Base-by-base conservation (phyloP, 2,797 vertebrate species). In the Echiichthys vipera region DNA sequence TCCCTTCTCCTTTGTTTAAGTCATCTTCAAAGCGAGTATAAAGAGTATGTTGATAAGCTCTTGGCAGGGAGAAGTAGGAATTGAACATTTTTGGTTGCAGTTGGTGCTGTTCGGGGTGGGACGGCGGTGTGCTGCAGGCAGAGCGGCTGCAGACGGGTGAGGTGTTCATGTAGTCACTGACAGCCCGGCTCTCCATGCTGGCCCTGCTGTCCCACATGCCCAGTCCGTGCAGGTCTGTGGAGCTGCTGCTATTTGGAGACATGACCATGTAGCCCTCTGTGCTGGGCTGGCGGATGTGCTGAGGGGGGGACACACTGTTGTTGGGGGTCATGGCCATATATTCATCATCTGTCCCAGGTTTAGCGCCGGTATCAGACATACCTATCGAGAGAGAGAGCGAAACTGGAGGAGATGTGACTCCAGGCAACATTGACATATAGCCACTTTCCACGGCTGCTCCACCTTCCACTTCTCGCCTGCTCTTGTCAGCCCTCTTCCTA, bases 161-260 rank as follows among this genome's bases (percentile, higher is more conserved):
- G 93, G 96, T 94, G 90, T 95, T 95, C 93, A 96, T 91, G 56
- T 97, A 96, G 80, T 96, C 95, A 0, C 93, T 87, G 51, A 82
- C 83, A 4, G 84, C 86, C 36, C 88, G 89, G 83, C 92, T 91
- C 81, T 95, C 94, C 83, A 92, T 71, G 77, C 90, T 81, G 77
- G 82, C 77, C 56, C 92, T 86, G 88, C 92, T 90, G 2, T 94
- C 92, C 95, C 94, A 95, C 80, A 92, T 91, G 49, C 90, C 89
- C 50, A 94, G 79, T n/a, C 90, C 88, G 6, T 91, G 91, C 71
- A 87, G 68, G 53, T 93, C 92, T 18, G 94, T 93, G 39, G 95
- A 94, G 77, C 93, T 94, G 89, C 94, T 95, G 77, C 93, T 88
- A 5, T 93, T 88, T 3, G 95, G 94, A 3, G 93, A 96, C 95